Evolutionary conservation across 2,888 invertebrate genomes (phyloP).

Genomic region (Melolontha melolontha): DNA sequence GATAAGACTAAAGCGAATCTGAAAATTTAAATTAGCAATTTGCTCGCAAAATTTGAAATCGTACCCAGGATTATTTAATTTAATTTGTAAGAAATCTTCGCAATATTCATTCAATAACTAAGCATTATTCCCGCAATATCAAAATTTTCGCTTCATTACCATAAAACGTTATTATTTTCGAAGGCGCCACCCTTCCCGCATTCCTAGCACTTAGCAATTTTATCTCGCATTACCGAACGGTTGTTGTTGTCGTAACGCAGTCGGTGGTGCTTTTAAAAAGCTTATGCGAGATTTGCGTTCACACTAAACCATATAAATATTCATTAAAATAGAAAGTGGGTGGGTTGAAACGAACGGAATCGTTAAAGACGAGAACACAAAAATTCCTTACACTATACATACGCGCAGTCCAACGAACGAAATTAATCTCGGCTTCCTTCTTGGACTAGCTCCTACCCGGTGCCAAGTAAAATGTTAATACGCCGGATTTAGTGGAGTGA

Average conservation of each 20-base stretch:
- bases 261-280: constrained; percentile 27
- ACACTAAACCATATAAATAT: constrained; percentile 27
- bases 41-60: too few species aligned
- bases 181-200: constrained; percentile 1
- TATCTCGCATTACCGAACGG: constrained; percentile 23
- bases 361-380: constrained; percentile 20
- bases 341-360: constrained; percentile 15
- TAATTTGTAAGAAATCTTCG: neutral
- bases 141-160: constrained; percentile 9
- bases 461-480: constrained; percentile 35
- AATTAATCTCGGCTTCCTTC: constrained; percentile 12
- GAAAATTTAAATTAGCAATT: too few species aligned
- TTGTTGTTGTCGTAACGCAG: constrained; percentile 12
- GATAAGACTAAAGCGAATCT: too few species aligned
- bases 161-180: constrained; percentile 32
- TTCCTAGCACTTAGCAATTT: constrained; percentile 22
- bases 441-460: constrained; percentile 13
- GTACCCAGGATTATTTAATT: too few species aligned
- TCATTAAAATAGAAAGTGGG: constrained; percentile 32
- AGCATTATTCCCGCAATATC: constrained; percentile 8
- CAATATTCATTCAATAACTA: constrained; percentile 17
- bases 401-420: constrained; percentile 11
- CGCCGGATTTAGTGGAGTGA: constrained; percentile 20
- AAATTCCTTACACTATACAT: neutral
- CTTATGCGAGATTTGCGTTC: constrained; percentile 31